Base-by-base conservation (phyloP, 1,140 invertebrate species). In the Zaprionus inermis region DNA sequence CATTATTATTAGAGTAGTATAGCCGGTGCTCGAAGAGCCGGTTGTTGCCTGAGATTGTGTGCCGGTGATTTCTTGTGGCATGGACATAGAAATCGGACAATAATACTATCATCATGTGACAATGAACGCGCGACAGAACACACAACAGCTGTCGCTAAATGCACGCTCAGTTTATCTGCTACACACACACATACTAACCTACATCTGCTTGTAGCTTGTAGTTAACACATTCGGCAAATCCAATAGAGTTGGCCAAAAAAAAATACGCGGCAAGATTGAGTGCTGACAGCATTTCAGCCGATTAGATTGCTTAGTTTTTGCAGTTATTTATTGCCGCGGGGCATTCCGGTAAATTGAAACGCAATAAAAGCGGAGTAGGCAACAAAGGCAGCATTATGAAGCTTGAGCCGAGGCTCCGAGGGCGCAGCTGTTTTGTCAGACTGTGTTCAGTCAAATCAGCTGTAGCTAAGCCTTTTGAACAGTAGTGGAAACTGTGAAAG, bases 61-160 rank as follows among this genome's bases (percentile, higher is more conserved):
- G 30, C 46, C 28, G 30, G 32, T 20, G 30, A 41, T 77, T 63
- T 63, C 46, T 63, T 73, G 18, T 3, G 12, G 28, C 18, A 5
- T 30, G 28, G 24, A 60, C 24, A 16, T 57, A 46, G 12, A 68
- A 68, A 59, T 16, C 46, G 30, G 10, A 36, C 22, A 58, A 52
- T 72, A 58, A 22, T 51, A 79, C 52, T 52, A 52, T 63, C 11
- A 64, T 86, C 83, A 86, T 88, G 83, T 86, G 83, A 86, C 83
- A 69, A 7, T 54, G 52, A 41, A 44, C 16, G 24, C 24, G 24
- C 24, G 24, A 28, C 24, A 28, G 24, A 28, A 28, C 16, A 32
- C 30, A 32, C n/a, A 44, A 36, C 16, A 56, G 6, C 11, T 24
- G 57, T 18, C 44, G 54, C 32, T 56, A 81, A 72, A 72, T 86